These are phyloP conservation scores for Turritopsis rubra DNA, from an alignment of 30 jellyfish, hydroid and myxozoan genomes.

Conservation along the genomic window DNA sequence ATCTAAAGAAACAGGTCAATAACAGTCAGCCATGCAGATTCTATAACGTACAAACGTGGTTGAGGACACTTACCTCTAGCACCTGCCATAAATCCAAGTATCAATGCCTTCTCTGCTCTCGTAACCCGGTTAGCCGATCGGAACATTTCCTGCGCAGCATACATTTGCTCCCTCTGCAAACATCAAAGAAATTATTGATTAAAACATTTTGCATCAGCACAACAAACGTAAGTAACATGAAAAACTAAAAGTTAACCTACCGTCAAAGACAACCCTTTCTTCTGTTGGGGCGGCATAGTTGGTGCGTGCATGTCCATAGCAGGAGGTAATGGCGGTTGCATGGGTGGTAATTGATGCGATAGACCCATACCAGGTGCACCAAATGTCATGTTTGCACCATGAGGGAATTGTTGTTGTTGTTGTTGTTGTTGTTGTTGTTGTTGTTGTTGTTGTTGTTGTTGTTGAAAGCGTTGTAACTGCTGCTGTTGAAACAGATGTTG, in stretches of 20 bases:
- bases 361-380: conserved; percentile 5
- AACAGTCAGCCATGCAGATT: not conserved
- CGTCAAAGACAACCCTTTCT: conserved; percentile 61
- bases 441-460: not conserved
- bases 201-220: conserved; percentile 1
- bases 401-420: conserved; percentile 16
- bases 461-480: conserved; percentile 10
- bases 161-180: conserved; percentile 89
- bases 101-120: conserved; percentile 81
- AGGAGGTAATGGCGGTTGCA: not conserved
- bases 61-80: conserved; percentile 65
- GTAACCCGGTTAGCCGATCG: conserved; percentile 83
- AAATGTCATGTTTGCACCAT: not conserved
- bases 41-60: not conserved
- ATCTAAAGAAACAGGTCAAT: conserved; percentile 22
- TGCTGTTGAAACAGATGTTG: conserved; percentile 27
- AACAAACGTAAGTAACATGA: not conserved
- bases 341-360: conserved; percentile 11
- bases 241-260: conserved; percentile 25
- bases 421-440: conserved; percentile 31
- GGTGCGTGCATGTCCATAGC: conserved; percentile 22
- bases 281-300: conserved; percentile 33
- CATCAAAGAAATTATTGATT: conserved; percentile 3
- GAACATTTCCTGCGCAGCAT: conserved; percentile 94
- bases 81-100: conserved; percentile 99